Conservation (phyloP, 1,140 invertebrate genomes). For the Thaumetopoea pityocampa region DNA sequence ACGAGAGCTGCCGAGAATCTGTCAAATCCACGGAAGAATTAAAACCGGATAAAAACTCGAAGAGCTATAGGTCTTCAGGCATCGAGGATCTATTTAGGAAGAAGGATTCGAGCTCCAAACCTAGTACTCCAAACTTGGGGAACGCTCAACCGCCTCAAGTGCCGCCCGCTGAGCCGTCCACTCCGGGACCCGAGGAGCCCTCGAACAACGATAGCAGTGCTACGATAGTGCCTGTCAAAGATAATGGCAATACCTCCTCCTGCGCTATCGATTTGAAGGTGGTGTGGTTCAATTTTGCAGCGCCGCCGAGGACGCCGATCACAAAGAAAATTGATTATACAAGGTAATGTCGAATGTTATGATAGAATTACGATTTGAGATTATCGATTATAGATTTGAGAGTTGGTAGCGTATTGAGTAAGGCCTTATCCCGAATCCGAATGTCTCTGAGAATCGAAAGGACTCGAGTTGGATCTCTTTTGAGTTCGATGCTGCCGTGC, state of each 20-base stretch:
- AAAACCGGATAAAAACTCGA: constrained; percentile 62
- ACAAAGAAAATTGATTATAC: constrained; percentile 97
- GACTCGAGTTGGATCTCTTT: too few relatives aligned
- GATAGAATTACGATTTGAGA: too few relatives aligned
- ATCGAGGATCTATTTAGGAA: constrained; percentile 73
- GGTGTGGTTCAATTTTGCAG: constrained; percentile 98
- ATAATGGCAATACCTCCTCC: constrained; percentile 84
- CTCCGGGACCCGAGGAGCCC: constrained; percentile 47
- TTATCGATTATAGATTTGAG: too few relatives aligned
- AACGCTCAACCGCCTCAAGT: constrained; percentile 46
- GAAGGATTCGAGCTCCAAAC: constrained; percentile 66
- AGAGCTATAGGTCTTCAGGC: constrained; percentile 53
- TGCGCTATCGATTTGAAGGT: constrained; percentile 91
- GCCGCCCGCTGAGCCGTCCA: constrained; percentile 44
- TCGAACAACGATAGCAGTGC: constrained; percentile 48
- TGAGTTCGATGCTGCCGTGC: too few relatives aligned
- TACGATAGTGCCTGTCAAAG: constrained; percentile 64
- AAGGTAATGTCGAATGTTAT: too few relatives aligned
- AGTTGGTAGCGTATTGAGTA: too few relatives aligned
- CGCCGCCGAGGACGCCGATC: constrained; percentile 94
- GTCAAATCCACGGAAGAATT: constrained; percentile 74
- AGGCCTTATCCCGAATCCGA: too few relatives aligned
- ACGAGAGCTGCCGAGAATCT: constrained; percentile 71
- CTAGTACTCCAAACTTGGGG: constrained; percentile 69
- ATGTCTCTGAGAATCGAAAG: too few relatives aligned